These are phyloP conservation scores for Tychaedon coryphoeus DNA, from an alignment of 2,113 vertebrate species.

Conservation along the genomic window DNA sequence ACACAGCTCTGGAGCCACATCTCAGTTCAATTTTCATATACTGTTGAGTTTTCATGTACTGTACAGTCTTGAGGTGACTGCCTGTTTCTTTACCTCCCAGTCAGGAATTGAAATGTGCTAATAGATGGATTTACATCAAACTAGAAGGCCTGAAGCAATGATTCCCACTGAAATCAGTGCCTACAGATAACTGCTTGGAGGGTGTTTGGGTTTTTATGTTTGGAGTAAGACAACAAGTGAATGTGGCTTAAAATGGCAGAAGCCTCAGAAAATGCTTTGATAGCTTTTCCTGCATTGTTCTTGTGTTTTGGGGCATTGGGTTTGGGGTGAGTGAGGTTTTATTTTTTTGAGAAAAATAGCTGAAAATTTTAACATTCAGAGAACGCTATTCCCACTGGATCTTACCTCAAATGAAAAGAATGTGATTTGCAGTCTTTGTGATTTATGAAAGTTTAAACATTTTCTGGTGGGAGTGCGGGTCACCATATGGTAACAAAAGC, in stretches of 20 bases:
- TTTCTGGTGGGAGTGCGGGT: neutral
- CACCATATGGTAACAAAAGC: neutral
- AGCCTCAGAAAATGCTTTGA: neutral
- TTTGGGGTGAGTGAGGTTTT: neutral
- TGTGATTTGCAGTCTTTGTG: neutral
- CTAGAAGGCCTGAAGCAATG: neutral
- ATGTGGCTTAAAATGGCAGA: neutral
- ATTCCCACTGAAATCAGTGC: neutral
- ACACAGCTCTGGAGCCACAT: neutral
- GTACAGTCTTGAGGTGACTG: neutral
- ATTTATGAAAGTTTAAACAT: constrained; percentile 19
- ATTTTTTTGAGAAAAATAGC: neutral
- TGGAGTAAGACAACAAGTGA: neutral
- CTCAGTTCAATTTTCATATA: neutral
- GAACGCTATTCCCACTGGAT: neutral
- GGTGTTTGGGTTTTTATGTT: neutral
- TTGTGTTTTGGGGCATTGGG: neutral
- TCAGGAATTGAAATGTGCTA: neutral
- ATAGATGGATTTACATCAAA: neutral
- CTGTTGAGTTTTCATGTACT: neutral
- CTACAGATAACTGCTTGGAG: neutral
- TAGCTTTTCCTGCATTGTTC: neutral
- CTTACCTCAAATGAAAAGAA: neutral
- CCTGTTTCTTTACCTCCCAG: neutral
- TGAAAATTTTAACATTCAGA: neutral